Evolutionary conservation across 1,140 invertebrate genomes (phyloP), one percentile per base, ranked within the genome.

Genomic region (Eueides isabella): DNA sequence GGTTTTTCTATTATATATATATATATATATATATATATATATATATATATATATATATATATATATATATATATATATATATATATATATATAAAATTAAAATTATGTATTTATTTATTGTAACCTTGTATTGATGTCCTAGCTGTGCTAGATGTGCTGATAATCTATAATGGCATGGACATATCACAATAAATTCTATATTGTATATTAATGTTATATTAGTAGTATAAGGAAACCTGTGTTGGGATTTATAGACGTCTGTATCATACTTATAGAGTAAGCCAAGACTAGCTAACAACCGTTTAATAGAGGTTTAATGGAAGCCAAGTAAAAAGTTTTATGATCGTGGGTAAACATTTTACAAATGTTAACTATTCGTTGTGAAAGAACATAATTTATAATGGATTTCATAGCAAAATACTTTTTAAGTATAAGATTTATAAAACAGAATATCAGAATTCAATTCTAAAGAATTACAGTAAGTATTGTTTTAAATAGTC

Each of bases 181-280:
- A 35, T 61, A 71, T 66, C 26, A 23, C 55, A 68, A 72, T 68
- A 69, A 69, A 35, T 28, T 23, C 38, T 33, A 69, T 74, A 69
- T 77, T 71, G 71, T 70, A 77, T 79, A 74, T 79, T 79, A 76
- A 76, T 76, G 62, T 61, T 33, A 72, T 71, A 61, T 67, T 72
- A 65, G 69, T 33, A 72, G 14, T 75, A 79, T 75, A 79, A 72
- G 78, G 78, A 79, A 79, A 79, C 78, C 61, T 70, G 78, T 14
- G 23, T 33, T n/a, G 63, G 71, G 78, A 77, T 77, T 79, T 79
- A 79, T 79, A 69, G 72, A 62, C 68, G 38, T 63, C 65, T 71
- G 72, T 75, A 44, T 72, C 65, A 69, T 78, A 74, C 61, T 66
- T 48, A 31, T 28, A 64, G 38, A 63, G 5, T n/a, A n/a, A n/a